Conservation (phyloP, 2,113 vertebrate genomes). For the Plecotus auritus region DNA sequence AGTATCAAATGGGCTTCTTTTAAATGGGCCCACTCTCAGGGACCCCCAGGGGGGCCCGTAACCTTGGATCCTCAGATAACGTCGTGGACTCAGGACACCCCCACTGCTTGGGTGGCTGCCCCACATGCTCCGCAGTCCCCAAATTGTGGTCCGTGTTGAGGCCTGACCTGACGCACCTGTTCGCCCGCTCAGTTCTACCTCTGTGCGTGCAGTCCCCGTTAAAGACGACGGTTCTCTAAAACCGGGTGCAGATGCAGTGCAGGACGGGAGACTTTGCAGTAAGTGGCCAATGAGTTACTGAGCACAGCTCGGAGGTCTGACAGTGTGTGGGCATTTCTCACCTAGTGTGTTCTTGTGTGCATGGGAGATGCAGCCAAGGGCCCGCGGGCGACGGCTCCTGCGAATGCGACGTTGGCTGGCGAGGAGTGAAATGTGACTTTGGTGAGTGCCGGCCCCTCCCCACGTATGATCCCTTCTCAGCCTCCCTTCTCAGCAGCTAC, state of each 20-base stretch:
- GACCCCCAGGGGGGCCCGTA: not conserved
- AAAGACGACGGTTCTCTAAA: not conserved
- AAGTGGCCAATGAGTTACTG: not conserved
- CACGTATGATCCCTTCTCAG: not conserved
- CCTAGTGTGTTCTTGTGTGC: constrained; percentile 85
- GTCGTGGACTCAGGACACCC: not conserved
- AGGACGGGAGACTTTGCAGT: not conserved
- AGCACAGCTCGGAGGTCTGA: not conserved
- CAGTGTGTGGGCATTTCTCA: not conserved
- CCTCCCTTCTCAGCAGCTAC: not conserved
- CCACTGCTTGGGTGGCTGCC: not conserved
- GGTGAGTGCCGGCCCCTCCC: constrained; percentile 73
- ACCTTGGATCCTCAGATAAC: not conserved
- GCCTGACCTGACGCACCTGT: not conserved
- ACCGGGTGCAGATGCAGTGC: not conserved
- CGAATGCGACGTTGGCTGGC: constrained; percentile 90
- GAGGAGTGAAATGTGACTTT: constrained; percentile 84
- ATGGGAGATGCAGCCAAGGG: constrained; percentile 88
- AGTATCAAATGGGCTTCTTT: not conserved
- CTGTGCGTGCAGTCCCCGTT: not conserved
- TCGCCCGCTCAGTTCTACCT: fast-evolving
- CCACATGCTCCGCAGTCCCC: not conserved
- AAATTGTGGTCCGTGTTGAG: not conserved
- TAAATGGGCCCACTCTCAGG: not conserved
- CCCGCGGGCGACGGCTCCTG: constrained; percentile 87